Conservation (phyloP, 2,888 invertebrate species). For the Cordilura impudica region DNA sequence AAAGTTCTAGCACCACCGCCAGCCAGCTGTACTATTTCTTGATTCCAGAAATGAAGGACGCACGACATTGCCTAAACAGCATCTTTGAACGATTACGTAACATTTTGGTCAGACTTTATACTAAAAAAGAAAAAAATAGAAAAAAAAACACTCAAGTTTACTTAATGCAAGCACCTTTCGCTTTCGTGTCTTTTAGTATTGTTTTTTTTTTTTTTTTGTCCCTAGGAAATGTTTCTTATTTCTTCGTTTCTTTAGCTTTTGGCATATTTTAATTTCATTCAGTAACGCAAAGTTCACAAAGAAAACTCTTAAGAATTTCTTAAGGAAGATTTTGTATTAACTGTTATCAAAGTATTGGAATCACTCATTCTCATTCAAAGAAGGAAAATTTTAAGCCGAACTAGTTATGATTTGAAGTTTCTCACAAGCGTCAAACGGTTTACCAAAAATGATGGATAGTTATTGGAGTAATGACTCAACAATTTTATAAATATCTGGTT, state of each 20-base stretch:
- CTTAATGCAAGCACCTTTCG: constrained; percentile 40
- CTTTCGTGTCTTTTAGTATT: constrained; percentile 42
- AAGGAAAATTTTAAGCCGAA: not conserved
- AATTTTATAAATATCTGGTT: too few relatives aligned
- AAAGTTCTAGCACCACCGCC: constrained; percentile 48
- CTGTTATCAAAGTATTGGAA: constrained; percentile 32
- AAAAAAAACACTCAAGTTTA: constrained; percentile 27
- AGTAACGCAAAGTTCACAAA: constrained; percentile 39
- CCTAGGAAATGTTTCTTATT: constrained; percentile 11
- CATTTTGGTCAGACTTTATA: constrained; percentile 45
- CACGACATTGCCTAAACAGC: constrained; percentile 47
- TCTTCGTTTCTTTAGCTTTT: constrained; percentile 13
- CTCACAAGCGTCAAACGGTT: not conserved
- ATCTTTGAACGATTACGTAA: not conserved
- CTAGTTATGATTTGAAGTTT: not conserved
- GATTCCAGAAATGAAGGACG: constrained; percentile 28
- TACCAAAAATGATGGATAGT: too few relatives aligned
- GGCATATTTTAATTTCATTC: constrained; percentile 57
- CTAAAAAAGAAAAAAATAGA: too few relatives aligned
- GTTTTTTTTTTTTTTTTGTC: constrained; percentile 11
- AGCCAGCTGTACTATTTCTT: constrained; percentile 15
- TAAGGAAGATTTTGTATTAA: constrained; percentile 34
- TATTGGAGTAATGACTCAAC: too few relatives aligned
- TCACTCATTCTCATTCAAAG: constrained; percentile 16
- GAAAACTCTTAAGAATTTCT: not conserved